Evolutionary conservation across 2,797 vertebrate species (phyloP).

Genomic region (Eupleurogrammus muticus): DNA sequence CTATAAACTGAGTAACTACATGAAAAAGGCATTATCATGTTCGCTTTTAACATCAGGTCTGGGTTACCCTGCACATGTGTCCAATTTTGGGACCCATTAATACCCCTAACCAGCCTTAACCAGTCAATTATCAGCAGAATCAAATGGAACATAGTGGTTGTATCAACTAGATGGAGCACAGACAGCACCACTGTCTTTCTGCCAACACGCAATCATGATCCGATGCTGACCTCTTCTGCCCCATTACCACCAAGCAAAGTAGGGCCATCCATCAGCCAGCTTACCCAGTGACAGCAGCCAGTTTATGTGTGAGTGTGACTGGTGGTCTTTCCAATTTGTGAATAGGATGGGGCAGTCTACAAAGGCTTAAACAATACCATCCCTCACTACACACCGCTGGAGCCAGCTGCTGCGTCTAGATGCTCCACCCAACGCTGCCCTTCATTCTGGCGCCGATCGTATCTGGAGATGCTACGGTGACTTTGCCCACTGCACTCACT

Average conservation of each 20-base stretch:
- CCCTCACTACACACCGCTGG: constrained; percentile 55
- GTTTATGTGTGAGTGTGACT: constrained; percentile 50
- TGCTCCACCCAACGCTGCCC: constrained; percentile 26
- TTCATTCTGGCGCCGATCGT: constrained; percentile 23
- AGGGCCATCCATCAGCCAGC: constrained; percentile 67
- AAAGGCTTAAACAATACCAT: constrained; percentile 69
- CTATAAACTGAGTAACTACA: constrained; percentile 22
- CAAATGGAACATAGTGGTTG: constrained; percentile 25
- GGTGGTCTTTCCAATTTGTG: constrained; percentile 55
- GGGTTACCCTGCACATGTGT: constrained; percentile 10
- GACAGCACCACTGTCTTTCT: constrained; percentile 26
- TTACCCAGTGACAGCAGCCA: constrained; percentile 48
- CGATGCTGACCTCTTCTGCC: constrained; percentile 45
- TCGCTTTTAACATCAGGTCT: constrained; percentile 11
- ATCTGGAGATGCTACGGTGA: constrained; percentile 34
- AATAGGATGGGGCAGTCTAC: constrained; percentile 57
- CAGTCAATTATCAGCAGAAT: constrained; percentile 43
- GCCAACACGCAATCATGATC: constrained; percentile 41
- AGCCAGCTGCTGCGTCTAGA: constrained; percentile 52
- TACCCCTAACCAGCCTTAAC: constrained; percentile 41
- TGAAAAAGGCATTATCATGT: constrained; percentile 23
- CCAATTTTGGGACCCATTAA: constrained; percentile 34
- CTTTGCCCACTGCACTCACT: constrained; percentile 31
- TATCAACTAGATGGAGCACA: constrained; percentile 2
- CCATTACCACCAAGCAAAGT: constrained; percentile 56